Percentiles rank a stretch among this genome's conserved stretches.
These are phyloP conservation scores for Allacma fusca DNA, from an alignment of 2,888 invertebrate species.

Conservation along the genomic window DNA sequence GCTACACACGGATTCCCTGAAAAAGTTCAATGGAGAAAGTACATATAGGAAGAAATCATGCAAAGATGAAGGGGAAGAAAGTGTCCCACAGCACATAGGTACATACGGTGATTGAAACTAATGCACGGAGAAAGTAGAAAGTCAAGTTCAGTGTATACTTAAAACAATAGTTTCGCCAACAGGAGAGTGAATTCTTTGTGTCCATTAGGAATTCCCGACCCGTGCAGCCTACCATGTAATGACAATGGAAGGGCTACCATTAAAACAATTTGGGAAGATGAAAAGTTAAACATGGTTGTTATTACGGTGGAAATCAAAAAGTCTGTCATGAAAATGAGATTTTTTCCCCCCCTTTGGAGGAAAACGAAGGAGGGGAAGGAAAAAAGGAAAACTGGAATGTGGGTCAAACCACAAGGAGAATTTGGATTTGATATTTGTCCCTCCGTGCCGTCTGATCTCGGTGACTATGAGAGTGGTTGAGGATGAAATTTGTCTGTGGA, in stretches of 20 bases:
- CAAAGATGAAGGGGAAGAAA: too few relatives aligned
- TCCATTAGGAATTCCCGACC: neutral
- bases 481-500: constrained; percentile 14
- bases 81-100: too few relatives aligned
- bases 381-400: neutral
- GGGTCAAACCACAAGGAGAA: neutral
- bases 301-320: neutral
- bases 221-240: neutral
- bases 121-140: too few relatives aligned
- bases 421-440: constrained; percentile 17
- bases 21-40: too few relatives aligned
- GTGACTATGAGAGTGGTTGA: neutral
- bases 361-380: neutral
- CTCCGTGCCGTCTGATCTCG: neutral
- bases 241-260: neutral
- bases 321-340: neutral
- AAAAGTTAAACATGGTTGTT: constrained; percentile 12
- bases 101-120: too few relatives aligned
- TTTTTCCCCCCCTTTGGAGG: neutral
- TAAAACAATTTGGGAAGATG: neutral
- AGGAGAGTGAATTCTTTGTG: neutral
- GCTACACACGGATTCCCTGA: too few relatives aligned
- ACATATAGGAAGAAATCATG: too few relatives aligned
- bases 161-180: too few relatives aligned
- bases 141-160: too few relatives aligned